phyloP scores from a whole-genome alignment of 2,888 invertebrate genomes.

The Tuta absoluta region DNA sequence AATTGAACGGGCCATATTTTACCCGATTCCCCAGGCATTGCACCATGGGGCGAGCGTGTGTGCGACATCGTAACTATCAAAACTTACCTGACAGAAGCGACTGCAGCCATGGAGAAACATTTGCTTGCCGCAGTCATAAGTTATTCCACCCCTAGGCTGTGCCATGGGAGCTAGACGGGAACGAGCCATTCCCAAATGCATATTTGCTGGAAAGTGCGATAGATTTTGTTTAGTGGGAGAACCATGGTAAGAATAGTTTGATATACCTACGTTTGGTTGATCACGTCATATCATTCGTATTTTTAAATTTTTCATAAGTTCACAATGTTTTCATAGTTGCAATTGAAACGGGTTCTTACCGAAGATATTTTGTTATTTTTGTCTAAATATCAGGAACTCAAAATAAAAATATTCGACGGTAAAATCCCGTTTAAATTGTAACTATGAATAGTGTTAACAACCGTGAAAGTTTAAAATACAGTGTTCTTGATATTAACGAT shows the following conservation, averaged over 20 bases:
- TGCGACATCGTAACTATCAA: constrained; percentile 14
- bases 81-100: constrained; percentile 2
- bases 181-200: not conserved
- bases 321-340: too few species aligned
- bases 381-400: too few species aligned
- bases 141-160: constrained; percentile 2
- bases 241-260: not conserved
- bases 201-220: not conserved
- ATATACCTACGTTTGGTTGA: not conserved
- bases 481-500: too few species aligned
- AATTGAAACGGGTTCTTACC: too few species aligned
- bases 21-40: constrained; percentile 4
- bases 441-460: too few species aligned
- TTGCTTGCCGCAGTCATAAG: not conserved
- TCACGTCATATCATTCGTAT: too few species aligned
- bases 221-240: constrained; percentile 8
- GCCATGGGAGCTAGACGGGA: constrained; percentile 5
- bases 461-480: too few species aligned
- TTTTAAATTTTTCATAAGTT: too few species aligned
- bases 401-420: too few species aligned
- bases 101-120: not conserved
- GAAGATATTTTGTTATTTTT: too few species aligned
- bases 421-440: too few species aligned
- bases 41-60: not conserved
- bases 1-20: not conserved